These are phyloP conservation scores for Calameuta filiformis DNA, from an alignment of 2,888 invertebrate species.

Conservation along the genomic window DNA sequence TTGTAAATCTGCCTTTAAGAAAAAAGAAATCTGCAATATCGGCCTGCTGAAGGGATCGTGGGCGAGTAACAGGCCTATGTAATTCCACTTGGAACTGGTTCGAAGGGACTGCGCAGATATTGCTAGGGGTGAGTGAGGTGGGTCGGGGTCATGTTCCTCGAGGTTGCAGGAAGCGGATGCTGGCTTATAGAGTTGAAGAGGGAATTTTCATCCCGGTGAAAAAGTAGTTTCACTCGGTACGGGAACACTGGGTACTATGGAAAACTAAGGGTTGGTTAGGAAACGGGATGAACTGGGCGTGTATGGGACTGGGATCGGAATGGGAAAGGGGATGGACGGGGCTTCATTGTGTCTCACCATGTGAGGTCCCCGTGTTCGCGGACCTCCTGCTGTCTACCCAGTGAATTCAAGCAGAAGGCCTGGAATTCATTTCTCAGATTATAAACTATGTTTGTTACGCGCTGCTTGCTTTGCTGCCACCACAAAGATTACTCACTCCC, in stretches of 20 bases:
- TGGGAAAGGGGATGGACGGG: conserved; percentile 23
- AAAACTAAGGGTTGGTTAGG: background rate
- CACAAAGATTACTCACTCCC: background rate
- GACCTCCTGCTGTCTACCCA: conserved; percentile 49
- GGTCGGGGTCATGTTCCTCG: background rate
- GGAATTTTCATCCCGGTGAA: conserved; percentile 1
- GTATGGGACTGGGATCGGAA: conserved; percentile 8
- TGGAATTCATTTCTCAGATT: conserved; percentile 52
- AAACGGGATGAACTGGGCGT: background rate
- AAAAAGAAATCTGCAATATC: conserved; percentile 31
- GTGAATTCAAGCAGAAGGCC: conserved; percentile 42
- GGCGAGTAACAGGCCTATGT: conserved; percentile 41
- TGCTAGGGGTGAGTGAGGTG: conserved; percentile 1
- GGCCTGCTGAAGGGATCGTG: conserved; percentile 25
- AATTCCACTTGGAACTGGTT: conserved; percentile 41
- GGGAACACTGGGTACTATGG: background rate
- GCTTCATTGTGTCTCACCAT: conserved; percentile 49
- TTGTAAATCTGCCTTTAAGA: conserved; percentile 41
- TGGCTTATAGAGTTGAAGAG: conserved; percentile 15
- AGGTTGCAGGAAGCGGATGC: conserved; percentile 17
- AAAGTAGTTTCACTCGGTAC: background rate
- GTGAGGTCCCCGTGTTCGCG: conserved; percentile 48
- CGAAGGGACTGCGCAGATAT: conserved; percentile 18
- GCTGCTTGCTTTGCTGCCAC: conserved; percentile 4
- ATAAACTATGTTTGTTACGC: conserved; percentile 34